These are phyloP conservation scores for Tetragonisca angustula DNA, from an alignment of 2,888 invertebrate species.

Conservation along the genomic window DNA sequence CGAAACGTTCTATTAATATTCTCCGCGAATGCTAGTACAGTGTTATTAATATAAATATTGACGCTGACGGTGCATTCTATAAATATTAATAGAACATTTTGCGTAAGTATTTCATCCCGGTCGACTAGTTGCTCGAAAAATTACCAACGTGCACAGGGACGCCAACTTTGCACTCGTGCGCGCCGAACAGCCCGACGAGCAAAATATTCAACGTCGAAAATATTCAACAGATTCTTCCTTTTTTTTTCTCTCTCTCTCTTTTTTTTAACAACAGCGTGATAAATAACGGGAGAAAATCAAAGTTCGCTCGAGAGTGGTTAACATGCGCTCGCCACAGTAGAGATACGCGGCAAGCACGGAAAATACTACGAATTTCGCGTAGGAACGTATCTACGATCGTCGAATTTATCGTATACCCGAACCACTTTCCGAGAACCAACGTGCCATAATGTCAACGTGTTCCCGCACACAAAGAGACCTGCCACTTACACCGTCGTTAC, in stretches of 20 bases:
- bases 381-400: neutral
- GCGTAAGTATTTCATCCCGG: neutral
- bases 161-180: no score
- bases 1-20: neutral
- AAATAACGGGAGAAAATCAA: neutral
- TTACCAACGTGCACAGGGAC: neutral
- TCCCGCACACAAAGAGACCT: neutral
- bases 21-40: neutral
- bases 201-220: neutral
- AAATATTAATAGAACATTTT: slow-evolving; percentile 2
- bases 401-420: neutral
- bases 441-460: neutral
- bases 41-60: slow-evolving; percentile 4
- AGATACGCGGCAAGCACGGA: neutral
- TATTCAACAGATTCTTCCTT: neutral
- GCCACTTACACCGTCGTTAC: slow-evolving; percentile 14
- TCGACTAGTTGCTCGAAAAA: neutral
- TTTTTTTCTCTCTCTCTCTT: neutral
- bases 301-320: neutral
- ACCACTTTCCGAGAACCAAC: neutral
- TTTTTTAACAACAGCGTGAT: slow-evolving; percentile 1
- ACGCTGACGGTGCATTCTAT: neutral
- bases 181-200: no score
- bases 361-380: neutral
- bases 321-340: neutral